These are phyloP conservation scores for Chloebia gouldiae DNA, from an alignment of 2,113 vertebrate species.

Conservation along the genomic window DNA sequence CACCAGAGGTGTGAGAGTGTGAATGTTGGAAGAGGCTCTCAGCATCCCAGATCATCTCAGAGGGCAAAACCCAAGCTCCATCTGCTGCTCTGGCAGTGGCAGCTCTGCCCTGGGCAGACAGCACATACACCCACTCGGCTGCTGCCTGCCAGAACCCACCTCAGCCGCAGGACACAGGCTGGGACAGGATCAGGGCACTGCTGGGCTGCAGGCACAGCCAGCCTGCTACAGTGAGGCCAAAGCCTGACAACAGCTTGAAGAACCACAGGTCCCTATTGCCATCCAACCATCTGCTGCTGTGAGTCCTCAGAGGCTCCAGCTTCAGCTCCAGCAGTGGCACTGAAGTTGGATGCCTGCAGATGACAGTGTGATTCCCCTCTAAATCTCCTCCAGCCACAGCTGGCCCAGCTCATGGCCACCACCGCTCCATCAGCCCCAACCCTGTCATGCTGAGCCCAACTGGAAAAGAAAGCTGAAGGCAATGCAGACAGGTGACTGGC, in stretches of 20 bases:
- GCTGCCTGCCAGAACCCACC: background rate
- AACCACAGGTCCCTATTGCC: background rate
- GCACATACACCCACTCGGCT: accelerated
- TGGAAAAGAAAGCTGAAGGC: background rate
- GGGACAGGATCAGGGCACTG: background rate
- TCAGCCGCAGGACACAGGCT: background rate
- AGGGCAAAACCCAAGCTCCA: background rate
- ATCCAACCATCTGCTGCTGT: background rate
- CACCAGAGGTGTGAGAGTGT: background rate
- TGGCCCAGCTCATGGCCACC: accelerated
- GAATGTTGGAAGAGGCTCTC: background rate
- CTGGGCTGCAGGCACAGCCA: background rate
- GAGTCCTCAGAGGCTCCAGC: background rate
- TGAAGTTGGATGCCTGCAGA: background rate
- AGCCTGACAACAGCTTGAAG: background rate
- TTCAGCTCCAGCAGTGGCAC: background rate
- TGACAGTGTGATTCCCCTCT: background rate
- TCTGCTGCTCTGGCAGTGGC: background rate
- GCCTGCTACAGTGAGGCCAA: background rate
- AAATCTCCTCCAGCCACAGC: background rate
- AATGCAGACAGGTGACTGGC: background rate
- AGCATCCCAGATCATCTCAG: accelerated
- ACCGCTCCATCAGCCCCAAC: background rate
- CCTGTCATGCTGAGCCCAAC: accelerated
- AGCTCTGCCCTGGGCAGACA: background rate